A percentile compares a stretch with the other conserved stretches of the same genome.
Conservation (phyloP, 2,113 vertebrate genomes). For the Centropus unirufus region DNA sequence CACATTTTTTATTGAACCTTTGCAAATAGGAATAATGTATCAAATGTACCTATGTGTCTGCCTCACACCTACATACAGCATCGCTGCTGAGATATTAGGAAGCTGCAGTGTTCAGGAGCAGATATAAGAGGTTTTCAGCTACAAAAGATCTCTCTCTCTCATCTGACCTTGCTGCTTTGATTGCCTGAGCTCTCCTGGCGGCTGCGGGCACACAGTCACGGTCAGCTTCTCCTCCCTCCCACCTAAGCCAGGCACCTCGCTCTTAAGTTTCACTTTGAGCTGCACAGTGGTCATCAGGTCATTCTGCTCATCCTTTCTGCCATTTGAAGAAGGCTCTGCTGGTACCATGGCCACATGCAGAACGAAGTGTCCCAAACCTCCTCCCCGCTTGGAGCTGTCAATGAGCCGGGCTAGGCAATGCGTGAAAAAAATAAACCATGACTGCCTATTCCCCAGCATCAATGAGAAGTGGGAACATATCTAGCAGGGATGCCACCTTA, state of each 20-base stretch:
- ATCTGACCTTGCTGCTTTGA: constrained; percentile 44
- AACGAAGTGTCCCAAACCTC: background rate
- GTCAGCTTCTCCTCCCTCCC: background rate
- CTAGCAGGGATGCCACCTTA: background rate
- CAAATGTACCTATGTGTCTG: constrained; percentile 21
- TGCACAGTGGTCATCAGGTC: background rate
- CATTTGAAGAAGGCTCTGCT: background rate
- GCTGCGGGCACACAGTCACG: background rate
- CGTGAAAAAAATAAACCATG: background rate
- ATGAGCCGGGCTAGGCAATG: background rate
- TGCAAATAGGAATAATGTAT: constrained; percentile 56
- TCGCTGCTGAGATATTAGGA: background rate
- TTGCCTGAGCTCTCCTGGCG: background rate
- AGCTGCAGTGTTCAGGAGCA: background rate
- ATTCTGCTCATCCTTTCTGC: background rate
- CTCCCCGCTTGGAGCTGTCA: background rate
- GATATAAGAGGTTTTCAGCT: background rate
- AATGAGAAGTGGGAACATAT: background rate
- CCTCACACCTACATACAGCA: constrained; percentile 44
- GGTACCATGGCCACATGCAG: background rate
- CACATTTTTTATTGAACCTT: constrained; percentile 72
- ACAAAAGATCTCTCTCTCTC: background rate
- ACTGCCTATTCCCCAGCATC: background rate
- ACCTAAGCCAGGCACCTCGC: background rate
- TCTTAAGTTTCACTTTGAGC: background rate